Conservation (phyloP, 2,888 invertebrate genomes). For the Meteorus cinctellus region DNA sequence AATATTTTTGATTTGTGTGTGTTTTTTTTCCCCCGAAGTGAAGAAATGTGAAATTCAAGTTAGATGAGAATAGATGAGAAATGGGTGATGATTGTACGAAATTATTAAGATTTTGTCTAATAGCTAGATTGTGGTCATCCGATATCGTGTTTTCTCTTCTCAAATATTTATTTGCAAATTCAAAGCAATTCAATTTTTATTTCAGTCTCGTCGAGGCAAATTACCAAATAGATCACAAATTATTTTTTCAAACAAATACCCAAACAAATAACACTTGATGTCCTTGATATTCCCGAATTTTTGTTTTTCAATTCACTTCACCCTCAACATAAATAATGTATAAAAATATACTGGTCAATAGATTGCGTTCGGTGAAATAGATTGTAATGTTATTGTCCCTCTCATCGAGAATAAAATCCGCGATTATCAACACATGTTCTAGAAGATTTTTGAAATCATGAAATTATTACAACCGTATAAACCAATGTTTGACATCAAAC, state of each 20-base stretch:
- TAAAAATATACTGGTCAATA: not conserved
- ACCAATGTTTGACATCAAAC: constrained; percentile 68
- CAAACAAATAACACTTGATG: not conserved
- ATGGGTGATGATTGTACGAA: not conserved
- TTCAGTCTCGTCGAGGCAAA: constrained; percentile 46
- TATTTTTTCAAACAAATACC: not conserved
- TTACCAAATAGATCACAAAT: constrained; percentile 31
- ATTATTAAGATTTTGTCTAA: not conserved
- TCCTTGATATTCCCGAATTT: not conserved
- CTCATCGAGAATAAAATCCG: not conserved
- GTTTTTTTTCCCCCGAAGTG: not conserved
- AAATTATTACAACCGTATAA: constrained; percentile 50
- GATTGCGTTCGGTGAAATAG: not conserved
- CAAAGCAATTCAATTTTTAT: not conserved
- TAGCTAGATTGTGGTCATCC: not conserved
- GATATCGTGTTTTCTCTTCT: constrained; percentile 17
- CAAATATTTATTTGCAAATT: constrained; percentile 34
- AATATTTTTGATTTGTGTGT: not conserved
- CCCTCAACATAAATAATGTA: not conserved
- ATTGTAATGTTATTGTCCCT: not conserved
- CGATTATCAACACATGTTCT: not conserved
- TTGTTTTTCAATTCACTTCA: not conserved
- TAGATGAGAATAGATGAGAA: not conserved
- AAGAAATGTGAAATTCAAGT: not conserved
- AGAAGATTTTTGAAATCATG: not conserved